Conservation (phyloP, 1,140 invertebrate species). For the Catajapyx aquilonaris region DNA sequence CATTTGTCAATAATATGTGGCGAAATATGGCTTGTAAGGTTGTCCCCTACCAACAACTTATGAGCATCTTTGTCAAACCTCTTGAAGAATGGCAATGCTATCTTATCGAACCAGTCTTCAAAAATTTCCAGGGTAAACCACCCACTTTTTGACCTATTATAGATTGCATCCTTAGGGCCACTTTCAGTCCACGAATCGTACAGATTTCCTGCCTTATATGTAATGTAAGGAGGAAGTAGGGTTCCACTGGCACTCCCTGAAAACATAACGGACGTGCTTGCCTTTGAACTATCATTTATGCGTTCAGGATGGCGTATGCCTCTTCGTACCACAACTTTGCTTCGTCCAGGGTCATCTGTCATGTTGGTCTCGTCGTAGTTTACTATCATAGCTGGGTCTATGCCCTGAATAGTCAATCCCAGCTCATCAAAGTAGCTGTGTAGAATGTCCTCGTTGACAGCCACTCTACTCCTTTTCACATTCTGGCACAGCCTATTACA, state of each 20-base stretch:
- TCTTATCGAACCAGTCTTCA: conserved; percentile 12
- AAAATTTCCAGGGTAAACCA: conserved; percentile 8
- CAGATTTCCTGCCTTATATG: conserved; percentile 12
- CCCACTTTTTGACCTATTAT: conserved; percentile 9
- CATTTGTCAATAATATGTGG: too few species aligned
- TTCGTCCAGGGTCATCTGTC: conserved; percentile 10
- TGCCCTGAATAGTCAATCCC: conserved; percentile 1
- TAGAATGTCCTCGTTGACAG: conserved; percentile 5
- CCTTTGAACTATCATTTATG: conserved; percentile 9
- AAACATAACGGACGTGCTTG: conserved; percentile 13
- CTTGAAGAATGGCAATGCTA: too few species aligned
- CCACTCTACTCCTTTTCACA: conserved; percentile 6
- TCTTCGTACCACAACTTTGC: conserved; percentile 8
- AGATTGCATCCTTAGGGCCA: conserved; percentile 10
- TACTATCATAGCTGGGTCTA: conserved; percentile 9
- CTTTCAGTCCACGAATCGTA: conserved; percentile 12
- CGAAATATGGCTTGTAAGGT: too few species aligned
- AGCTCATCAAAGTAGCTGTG: conserved; percentile 10
- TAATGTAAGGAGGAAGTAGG: conserved; percentile 11
- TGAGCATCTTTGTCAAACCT: too few species aligned
- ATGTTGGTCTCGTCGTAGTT: conserved; percentile 13
- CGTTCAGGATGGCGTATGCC: conserved; percentile 11
- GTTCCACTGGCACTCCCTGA: conserved; percentile 11
- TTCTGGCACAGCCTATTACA: conserved; percentile 5
- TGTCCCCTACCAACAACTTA: too few species aligned